Percentiles rank a stretch among this genome's conserved stretches.
Conservation (phyloP, 2,797 vertebrate genomes). For the Tauraco hartlaubi region DNA sequence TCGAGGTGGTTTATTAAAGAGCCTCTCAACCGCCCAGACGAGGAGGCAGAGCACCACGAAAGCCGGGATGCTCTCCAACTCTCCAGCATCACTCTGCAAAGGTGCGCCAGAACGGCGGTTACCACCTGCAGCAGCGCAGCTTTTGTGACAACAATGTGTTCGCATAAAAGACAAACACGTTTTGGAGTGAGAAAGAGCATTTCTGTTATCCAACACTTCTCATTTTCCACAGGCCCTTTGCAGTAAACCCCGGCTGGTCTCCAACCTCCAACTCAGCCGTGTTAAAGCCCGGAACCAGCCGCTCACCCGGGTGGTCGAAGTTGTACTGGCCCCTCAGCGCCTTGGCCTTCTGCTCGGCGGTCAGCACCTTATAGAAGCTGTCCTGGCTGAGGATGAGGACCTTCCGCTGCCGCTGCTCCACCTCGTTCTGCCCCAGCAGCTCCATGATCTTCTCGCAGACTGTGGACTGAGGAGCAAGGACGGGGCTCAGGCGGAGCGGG, state of each 20-base stretch:
- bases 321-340: conserved; percentile 96
- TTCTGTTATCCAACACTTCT: neutral
- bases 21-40: accelerated
- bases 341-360: conserved; percentile 91
- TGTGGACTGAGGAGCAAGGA: conserved; percentile 85
- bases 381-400: conserved; percentile 96
- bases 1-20: accelerated
- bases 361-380: conserved; percentile 94
- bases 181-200: neutral
- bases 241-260: accelerated
- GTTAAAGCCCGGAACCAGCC: too few species aligned
- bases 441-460: conserved; percentile 99
- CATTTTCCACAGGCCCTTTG: accelerated
- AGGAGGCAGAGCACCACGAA: accelerated
- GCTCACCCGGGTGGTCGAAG: conserved; percentile 93
- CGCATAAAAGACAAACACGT: accelerated
- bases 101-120: accelerated
- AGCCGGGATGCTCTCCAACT: neutral
- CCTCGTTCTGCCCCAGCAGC: conserved; percentile 94
- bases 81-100: neutral
- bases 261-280: neutral
- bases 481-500: too few species aligned
- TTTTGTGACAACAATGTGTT: accelerated
- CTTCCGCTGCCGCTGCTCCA: conserved; percentile 93
- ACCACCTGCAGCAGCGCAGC: neutral